Evolutionary conservation across 2,888 invertebrate species (phyloP), one percentile per base, ranked within the genome.

Genomic region (Oscheius sp.): DNA sequence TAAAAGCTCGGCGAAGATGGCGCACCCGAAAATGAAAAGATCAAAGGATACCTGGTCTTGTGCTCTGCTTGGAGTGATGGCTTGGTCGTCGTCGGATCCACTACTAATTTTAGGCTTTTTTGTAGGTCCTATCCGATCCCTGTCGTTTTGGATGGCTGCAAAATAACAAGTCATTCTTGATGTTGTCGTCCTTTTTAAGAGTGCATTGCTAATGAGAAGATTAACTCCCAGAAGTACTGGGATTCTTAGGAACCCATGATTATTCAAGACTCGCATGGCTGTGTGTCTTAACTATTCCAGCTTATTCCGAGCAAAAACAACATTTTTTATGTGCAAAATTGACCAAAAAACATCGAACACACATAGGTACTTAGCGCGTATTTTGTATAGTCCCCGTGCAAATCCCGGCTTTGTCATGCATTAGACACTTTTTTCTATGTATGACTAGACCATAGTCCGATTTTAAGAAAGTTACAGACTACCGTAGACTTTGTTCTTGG

Each of bases 71-170:
- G 81, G 83, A 1, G 83, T 81, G n/a, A 75, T 74, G 5, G 80
- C 79, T 70, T 78, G 77, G 55, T 83, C 83, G 49, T 81, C 81
- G 63, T 83, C 83, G 25, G 78, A 78, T 27, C 83, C 83, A 61
- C 79, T 79, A 74, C 80, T 80, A 72, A 83, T 77, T 72, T 83
- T 83, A 25, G 76, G 72, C 66, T 83, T 88, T 63, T 88, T 88
- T 64, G 87, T 87, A 35, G 87, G 87, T 0, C 87, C 87, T 58
- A 87, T 88, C 35, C 87, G 73, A 59, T 87, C 87, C 12, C 87
- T 84, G 69, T 87, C 87, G 77, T 87, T 87, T 82, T 87, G 87
- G 58, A 87, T 87, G 9, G 87, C 87, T 86, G 79, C 72, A 85
- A 81, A 55, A n/a, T n/a, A 18, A 49, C 49, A 49, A 49, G 49